Base-by-base conservation (phyloP, 2,113 vertebrate genomes). In the Anser brachyrhynchus region DNA sequence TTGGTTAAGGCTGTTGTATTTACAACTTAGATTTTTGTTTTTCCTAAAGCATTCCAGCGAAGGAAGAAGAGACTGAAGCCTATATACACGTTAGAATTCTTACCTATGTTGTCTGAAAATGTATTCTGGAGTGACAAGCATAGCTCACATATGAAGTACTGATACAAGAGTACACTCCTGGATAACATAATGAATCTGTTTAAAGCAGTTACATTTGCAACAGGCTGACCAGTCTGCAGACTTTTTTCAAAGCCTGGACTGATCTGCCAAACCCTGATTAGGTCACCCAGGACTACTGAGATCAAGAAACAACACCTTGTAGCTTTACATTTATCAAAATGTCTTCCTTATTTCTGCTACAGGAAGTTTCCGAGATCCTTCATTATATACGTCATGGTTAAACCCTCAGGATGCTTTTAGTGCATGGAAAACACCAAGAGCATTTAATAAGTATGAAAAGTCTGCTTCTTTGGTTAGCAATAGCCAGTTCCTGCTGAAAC, bases 381-480 rank as follows among this genome's bases (percentile, higher is more conserved):
- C 97, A 1, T 96, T 99, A 10, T 99, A 99, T 64, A 98, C 98
- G 28, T 97, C 99, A 2, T 99, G 99, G 99, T 96, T 99, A n/a
- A 88, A 92, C 17, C 88, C 98, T 46, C 92, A 71, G 41, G 95
- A 98, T 6, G 98, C 98, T 62, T 98, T 99, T 62, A 98, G 4
- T 5, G 35, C 85, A 0, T 99, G 99, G 99, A 98, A 97, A 95
- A 98, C 98, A 26, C 98, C 98, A 3, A 96, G 98, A 96, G 95
- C 98, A 37, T 99, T 99, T 90, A 98, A 98, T 92, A 99, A 98
- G 73, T 99, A 99, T 5, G 99, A 99, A 54, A 99, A 99, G 77
- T 99, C 98, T 15, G 99, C 99, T 3, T 93, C 98, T 6, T 87
- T 99, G 97, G 98, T 99, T 97, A 99, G 99, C 96, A 99, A 99